phyloP scores from a whole-genome alignment of 2,797 vertebrate species.

The Enteromius thamalakanensis region DNA sequence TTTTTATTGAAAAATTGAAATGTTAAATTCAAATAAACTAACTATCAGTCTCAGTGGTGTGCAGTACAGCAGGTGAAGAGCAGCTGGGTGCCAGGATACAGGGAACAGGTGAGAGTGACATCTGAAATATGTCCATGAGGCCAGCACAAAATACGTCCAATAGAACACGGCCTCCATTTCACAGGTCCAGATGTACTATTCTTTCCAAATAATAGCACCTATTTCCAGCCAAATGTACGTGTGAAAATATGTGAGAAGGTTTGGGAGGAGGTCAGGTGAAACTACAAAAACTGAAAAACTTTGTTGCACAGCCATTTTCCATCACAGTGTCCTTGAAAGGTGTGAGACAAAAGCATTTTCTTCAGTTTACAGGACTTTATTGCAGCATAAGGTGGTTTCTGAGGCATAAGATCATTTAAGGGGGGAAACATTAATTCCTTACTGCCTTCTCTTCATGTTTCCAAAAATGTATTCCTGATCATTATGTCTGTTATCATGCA shows the following conservation, averaged over 20 bases:
- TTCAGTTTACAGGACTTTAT: background rate
- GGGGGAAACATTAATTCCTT: background rate
- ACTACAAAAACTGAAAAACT: conserved; percentile 13
- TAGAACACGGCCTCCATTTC: conserved; percentile 37
- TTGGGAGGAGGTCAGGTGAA: conserved; percentile 32
- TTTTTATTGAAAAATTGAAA: background rate
- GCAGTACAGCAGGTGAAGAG: background rate
- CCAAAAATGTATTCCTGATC: background rate
- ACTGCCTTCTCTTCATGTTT: background rate
- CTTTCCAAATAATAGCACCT: conserved; percentile 46
- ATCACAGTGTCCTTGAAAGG: conserved; percentile 28
- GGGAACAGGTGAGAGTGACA: conserved; percentile 25
- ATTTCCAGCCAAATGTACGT: conserved; percentile 55
- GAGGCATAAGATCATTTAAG: background rate
- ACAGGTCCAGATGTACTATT: conserved; percentile 33
- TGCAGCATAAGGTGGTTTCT: background rate
- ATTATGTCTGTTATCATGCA: background rate
- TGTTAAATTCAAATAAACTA: background rate
- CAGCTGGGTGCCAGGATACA: conserved; percentile 10
- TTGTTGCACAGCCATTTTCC: background rate
- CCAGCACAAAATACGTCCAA: conserved; percentile 41
- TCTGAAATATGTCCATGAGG: conserved; percentile 30
- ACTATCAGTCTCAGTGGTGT: background rate
- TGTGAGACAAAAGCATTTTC: conserved; percentile 9
- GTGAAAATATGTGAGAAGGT: conserved; percentile 42